Evolutionary conservation across 1,140 invertebrate genomes (phyloP).

Genomic region (Neocloeon triangulifer): DNA sequence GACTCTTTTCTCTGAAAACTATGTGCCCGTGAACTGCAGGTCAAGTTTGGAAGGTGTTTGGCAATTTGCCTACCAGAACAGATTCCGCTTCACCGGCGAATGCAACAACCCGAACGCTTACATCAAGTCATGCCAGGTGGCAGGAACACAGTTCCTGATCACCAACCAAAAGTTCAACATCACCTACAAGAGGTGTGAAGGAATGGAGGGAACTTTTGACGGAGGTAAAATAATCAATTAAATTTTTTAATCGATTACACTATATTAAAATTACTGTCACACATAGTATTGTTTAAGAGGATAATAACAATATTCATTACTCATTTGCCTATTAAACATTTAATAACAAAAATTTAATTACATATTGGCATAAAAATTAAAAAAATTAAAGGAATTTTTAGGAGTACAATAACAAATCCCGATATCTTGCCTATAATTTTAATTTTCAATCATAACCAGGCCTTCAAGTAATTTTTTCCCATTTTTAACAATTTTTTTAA

Average conservation of each 20-base stretch:
- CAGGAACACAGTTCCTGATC: constrained; percentile 86
- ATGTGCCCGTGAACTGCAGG: constrained; percentile 73
- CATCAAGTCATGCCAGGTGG: constrained; percentile 84
- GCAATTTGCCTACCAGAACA: constrained; percentile 77
- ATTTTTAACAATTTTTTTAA: too few species aligned
- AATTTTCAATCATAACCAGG: too few species aligned
- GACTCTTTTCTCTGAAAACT: constrained; percentile 77
- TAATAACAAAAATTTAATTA: constrained; percentile 2
- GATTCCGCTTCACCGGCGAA: constrained; percentile 76
- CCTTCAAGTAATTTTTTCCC: too few species aligned
- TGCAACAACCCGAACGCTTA: constrained; percentile 67
- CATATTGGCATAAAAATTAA: too few species aligned
- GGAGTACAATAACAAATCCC: background rate
- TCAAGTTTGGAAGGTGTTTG: constrained; percentile 85
- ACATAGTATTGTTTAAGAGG: too few species aligned
- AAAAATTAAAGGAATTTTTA: constrained; percentile 5
- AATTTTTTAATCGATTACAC: too few species aligned
- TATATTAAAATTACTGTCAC: too few species aligned
- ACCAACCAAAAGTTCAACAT: constrained; percentile 95
- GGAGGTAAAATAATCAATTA: too few species aligned
- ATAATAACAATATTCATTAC: too few species aligned
- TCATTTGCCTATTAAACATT: constrained; percentile 6
- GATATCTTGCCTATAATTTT: too few species aligned
- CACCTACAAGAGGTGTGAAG: constrained; percentile 71
- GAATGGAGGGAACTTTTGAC: constrained; percentile 65